These are phyloP conservation scores for Holacanthella duospinosa DNA, from an alignment of 2,888 invertebrate species.

Conservation along the genomic window DNA sequence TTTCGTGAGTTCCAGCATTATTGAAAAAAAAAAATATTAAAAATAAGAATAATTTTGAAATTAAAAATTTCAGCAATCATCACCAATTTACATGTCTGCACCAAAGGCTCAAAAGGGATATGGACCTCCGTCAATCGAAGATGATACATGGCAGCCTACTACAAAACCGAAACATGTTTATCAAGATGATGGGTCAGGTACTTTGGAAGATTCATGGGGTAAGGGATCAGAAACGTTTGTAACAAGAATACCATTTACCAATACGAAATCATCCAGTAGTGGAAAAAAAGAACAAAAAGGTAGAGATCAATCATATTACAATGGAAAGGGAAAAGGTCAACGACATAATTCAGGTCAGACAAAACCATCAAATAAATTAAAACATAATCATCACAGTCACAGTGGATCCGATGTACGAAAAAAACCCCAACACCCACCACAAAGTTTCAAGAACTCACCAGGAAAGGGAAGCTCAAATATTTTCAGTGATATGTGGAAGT, in stretches of 20 bases:
- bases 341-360: background rate
- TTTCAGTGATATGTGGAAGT: constrained; percentile 1
- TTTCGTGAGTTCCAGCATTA: constrained; percentile 15
- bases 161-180: background rate
- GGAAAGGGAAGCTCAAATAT: background rate
- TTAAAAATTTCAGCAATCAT: constrained; percentile 37
- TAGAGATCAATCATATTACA: background rate
- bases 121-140: background rate
- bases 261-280: background rate
- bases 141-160: constrained; percentile 3
- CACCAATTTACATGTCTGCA: constrained; percentile 30
- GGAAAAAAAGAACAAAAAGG: background rate
- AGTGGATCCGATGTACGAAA: background rate
- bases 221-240: background rate
- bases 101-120: constrained; percentile 12
- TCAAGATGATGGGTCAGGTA: background rate
- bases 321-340: background rate
- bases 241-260: background rate
- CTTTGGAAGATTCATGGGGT: background rate
- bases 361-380: background rate
- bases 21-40: too few relatives aligned
- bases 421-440: background rate
- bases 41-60: background rate
- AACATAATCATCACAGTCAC: background rate
- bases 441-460: background rate